These are phyloP conservation scores for Stictocephala bisonia DNA, from an alignment of 2,888 invertebrate genomes.

Conservation along the genomic window DNA sequence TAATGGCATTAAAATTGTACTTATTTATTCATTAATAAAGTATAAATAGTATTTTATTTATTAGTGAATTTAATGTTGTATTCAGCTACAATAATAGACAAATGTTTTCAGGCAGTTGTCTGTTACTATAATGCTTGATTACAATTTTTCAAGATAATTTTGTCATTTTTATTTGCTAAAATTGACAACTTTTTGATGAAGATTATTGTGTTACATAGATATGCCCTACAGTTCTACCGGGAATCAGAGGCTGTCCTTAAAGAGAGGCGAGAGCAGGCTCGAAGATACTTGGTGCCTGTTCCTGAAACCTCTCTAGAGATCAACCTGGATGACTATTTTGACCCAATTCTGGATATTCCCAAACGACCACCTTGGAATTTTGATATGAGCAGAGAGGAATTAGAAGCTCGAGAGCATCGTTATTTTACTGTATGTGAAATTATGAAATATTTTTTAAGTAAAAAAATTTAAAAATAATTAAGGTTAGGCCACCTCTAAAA, in stretches of 20 bases:
- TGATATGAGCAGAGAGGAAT: slow-evolving; percentile 74
- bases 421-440: slow-evolving; percentile 86
- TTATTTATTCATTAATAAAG: too few relatives aligned
- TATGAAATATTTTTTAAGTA: too few relatives aligned
- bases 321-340: slow-evolving; percentile 75
- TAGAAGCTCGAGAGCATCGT: slow-evolving; percentile 83
- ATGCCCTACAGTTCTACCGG: slow-evolving; percentile 84
- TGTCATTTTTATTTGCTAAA: background rate
- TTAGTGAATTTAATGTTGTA: too few relatives aligned
- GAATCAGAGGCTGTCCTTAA: slow-evolving; percentile 81
- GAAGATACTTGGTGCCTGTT: slow-evolving; percentile 68
- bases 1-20: too few relatives aligned
- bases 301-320: slow-evolving; percentile 76
- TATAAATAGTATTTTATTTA: too few relatives aligned
- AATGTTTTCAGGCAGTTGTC: too few relatives aligned
- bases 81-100: too few relatives aligned
- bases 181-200: background rate
- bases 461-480: too few relatives aligned
- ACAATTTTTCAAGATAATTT: background rate
- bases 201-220: slow-evolving; percentile 64
- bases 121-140: background rate
- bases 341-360: slow-evolving; percentile 79
- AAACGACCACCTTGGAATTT: slow-evolving; percentile 88
- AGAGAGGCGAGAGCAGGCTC: slow-evolving; percentile 76
- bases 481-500: too few relatives aligned